phyloP scores from a whole-genome alignment of 2,888 invertebrate genomes.

The Ganaspis brasiliensis region DNA sequence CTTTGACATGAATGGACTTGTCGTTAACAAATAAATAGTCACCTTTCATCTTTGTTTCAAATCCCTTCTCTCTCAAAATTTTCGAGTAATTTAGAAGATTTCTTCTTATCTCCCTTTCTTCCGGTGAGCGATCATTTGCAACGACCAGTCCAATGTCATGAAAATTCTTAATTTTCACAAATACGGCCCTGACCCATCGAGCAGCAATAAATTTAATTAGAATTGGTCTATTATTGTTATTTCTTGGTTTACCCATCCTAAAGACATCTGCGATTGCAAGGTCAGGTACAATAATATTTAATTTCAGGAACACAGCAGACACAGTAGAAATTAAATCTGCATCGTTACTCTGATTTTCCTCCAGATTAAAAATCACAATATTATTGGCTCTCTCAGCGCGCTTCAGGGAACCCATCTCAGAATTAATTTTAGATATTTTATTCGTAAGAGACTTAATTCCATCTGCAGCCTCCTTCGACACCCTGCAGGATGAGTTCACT shows the following conservation, averaged over 20 bases:
- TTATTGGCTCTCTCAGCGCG: neutral
- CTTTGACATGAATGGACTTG: no score
- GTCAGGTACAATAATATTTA: neutral
- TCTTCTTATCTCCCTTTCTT: neutral
- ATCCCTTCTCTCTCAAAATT: neutral
- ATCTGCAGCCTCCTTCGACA: neutral
- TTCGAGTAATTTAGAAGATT: neutral
- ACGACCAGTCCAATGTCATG: neutral
- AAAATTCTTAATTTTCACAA: neutral
- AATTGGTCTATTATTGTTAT: neutral
- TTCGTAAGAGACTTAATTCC: neutral
- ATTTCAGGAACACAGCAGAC: neutral
- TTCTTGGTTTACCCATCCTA: neutral
- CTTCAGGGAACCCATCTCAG: neutral
- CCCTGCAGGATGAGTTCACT: neutral
- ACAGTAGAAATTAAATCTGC: neutral
- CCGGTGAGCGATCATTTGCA: neutral
- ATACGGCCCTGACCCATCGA: no score
- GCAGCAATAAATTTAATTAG: neutral
- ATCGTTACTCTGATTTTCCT: no score
- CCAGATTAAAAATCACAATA: neutral
- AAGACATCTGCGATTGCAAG: neutral
- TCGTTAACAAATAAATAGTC: no score
- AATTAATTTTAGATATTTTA: neutral
- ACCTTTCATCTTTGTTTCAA: no score